phyloP scores from a whole-genome alignment of 2,113 vertebrate species.

The Tympanuchus pallidicinctus region DNA sequence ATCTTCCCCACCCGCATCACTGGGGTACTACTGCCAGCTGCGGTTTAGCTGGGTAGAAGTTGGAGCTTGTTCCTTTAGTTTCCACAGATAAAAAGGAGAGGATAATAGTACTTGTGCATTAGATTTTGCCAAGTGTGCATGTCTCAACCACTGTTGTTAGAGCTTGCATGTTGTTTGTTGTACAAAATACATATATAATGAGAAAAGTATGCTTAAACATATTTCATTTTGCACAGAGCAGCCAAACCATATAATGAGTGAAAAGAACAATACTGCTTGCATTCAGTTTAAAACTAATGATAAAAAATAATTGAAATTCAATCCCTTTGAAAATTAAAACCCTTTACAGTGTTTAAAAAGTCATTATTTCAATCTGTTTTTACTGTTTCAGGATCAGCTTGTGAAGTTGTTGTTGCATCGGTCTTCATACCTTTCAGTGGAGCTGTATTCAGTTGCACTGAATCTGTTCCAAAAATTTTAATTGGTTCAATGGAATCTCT shows the following conservation, averaged over 20 bases:
- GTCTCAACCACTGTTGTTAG: constrained; percentile 17
- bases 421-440: not conserved
- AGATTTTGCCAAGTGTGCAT: constrained; percentile 30
- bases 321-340: not conserved
- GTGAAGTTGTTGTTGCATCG: constrained; percentile 38
- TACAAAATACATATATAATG: not conserved
- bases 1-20: not conserved
- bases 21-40: constrained; percentile 55
- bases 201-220: constrained; percentile 18
- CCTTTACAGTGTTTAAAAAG: not conserved
- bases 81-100: not conserved
- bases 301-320: constrained; percentile 8
- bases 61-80: constrained; percentile 43
- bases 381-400: not conserved
- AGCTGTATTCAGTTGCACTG: not conserved
- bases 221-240: not conserved
- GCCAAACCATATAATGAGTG: not conserved
- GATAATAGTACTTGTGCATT: not conserved
- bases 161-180: constrained; percentile 11
- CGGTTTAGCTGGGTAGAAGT: constrained; percentile 37
- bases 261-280: not conserved
- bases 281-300: not conserved
- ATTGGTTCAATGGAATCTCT: constrained; percentile 26
- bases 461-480: constrained; percentile 11
- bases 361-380: not conserved